These are phyloP conservation scores for Psephotus haematonotus DNA, from an alignment of 2,113 vertebrate species.

Conservation along the genomic window DNA sequence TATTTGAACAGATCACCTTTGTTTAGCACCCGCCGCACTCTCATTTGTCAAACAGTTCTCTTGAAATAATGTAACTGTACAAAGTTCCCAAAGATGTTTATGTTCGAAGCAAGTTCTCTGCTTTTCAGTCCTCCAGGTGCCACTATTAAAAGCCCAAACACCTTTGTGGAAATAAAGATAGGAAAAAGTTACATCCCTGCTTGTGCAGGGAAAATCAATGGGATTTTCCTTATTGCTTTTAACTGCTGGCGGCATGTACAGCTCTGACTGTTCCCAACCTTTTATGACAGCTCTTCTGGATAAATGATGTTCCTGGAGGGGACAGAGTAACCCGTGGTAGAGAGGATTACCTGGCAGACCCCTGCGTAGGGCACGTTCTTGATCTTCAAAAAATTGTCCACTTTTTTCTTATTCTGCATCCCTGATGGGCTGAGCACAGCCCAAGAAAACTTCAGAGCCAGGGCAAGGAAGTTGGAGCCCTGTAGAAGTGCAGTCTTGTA, in stretches of 20 bases:
- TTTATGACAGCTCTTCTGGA: not conserved
- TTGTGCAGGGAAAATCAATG: not conserved
- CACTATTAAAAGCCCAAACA: not conserved
- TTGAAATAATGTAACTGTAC: not conserved
- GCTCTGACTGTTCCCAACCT: not conserved
- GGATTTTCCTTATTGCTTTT: not conserved
- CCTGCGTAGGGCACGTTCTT: accelerated
- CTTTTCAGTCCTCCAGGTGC: not conserved
- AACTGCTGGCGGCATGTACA: not conserved
- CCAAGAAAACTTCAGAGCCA: not conserved
- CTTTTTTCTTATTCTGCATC: not conserved
- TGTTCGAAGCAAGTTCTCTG: not conserved
- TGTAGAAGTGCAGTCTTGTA: not conserved
- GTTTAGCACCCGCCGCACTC: not conserved
- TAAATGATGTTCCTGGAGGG: not conserved
- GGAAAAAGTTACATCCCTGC: not conserved
- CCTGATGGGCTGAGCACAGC: not conserved
- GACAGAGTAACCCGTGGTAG: not conserved
- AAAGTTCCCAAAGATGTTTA: not conserved
- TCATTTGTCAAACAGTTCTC: conserved; percentile 27
- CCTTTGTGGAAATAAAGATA: not conserved
- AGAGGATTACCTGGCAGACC: not conserved
- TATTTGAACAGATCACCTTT: conserved; percentile 51
- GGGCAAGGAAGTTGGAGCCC: not conserved
- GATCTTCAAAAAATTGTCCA: not conserved